Base-by-base conservation (phyloP, 2,113 vertebrate species). In the Onychostoma macrolepis region DNA sequence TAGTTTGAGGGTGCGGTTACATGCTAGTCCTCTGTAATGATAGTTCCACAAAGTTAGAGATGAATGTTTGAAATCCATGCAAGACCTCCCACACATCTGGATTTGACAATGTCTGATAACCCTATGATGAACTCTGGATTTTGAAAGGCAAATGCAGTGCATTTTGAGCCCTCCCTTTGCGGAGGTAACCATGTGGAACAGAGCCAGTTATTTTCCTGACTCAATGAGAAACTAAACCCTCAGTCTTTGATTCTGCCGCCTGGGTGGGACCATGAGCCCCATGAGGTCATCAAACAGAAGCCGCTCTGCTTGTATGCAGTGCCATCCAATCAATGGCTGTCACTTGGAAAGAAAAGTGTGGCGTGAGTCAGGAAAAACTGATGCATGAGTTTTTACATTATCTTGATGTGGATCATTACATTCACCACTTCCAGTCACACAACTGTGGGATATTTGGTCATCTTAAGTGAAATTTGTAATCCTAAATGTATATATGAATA, bases 201-300 rank as follows among this genome's bases (percentile, higher is more conserved):
- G 56, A 84, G 65, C 67, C 82, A 84, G 67, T 56, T 53, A 53
- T 84, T 53, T 72, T 84, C 28, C 67, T 58, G 11, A 53, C 82
- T 74, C 19, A 74, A 38, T 72, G 82, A 71, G 67, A 84, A 84
- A 84, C 65, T 38, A 72, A 84, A 84, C 28, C 45, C 48, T 74
- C 28, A 9, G 15, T 9, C 28, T 85, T 72, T 81, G 87, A 88
- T 67, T 38, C 13, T 19, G 75, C 84, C 28, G 71, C 83, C 50
- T 28, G 75, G 63, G 45, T 65, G 75, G 26, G 79, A 81, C 50
- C 76, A 0, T 21, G 36, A 88, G 53, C 48, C 77, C 2, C 77
- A 36, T 72, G 53, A 61, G 50, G 53, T 72, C 79, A 74, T 85
- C 36, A 53, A 75, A 72, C 72, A 72, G 67, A 84, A 84, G 67